phyloP scores from a whole-genome alignment of 35 echinoderm and acorn worm genomes.

The Apostichopus japonicus region DNA sequence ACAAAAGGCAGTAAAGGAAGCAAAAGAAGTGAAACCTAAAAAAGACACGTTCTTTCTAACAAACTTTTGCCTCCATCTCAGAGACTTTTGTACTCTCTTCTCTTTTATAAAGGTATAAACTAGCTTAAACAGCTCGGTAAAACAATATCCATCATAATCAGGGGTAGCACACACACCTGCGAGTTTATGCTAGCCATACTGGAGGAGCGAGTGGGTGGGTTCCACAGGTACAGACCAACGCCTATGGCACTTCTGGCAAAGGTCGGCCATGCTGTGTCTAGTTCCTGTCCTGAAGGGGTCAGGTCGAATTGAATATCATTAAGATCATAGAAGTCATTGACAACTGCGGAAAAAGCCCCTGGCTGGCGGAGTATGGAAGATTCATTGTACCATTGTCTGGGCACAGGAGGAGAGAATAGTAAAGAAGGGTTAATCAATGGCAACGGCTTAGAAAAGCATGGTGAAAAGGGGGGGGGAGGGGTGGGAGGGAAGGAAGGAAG shows the following conservation, averaged over 20 bases:
- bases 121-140: too few species aligned
- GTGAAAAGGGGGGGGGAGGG: too few species aligned
- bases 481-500: too few species aligned
- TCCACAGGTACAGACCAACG: constrained; percentile 67
- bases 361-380: constrained; percentile 74
- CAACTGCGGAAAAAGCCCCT: constrained; percentile 45
- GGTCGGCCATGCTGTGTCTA: constrained; percentile 92
- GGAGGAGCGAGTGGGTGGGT: constrained; percentile 73
- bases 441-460: too few species aligned
- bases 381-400: constrained; percentile 86
- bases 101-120: too few species aligned
- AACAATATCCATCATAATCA: neutral
- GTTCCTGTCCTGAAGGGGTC: constrained; percentile 89
- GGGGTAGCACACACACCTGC: constrained; percentile 7
- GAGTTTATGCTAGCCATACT: constrained; percentile 95
- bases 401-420: constrained; percentile 17
- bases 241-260: constrained; percentile 75
- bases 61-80: too few species aligned
- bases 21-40: too few species aligned
- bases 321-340: constrained; percentile 93
- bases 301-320: constrained; percentile 98
- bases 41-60: too few species aligned
- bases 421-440: too few species aligned
- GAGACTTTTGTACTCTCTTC: too few species aligned
- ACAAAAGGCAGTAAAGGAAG: too few species aligned